Evolutionary conservation across 2,113 vertebrate species (phyloP).

Genomic region (Chionis minor): DNA sequence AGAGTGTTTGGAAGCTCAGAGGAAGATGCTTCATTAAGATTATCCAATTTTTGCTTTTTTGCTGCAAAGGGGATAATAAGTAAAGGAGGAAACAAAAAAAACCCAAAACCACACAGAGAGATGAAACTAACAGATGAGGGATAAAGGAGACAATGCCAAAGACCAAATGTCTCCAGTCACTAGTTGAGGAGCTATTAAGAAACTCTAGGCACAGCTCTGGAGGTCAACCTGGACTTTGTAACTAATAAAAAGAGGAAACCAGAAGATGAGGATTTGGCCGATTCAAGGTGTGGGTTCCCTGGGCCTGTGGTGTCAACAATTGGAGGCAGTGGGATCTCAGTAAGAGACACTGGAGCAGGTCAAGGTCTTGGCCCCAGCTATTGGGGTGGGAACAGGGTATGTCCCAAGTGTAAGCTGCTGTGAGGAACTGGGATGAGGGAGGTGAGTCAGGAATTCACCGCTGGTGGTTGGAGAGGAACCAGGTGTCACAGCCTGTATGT

Average conservation of each 20-base stretch:
- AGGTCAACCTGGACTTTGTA: background rate
- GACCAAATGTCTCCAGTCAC: background rate
- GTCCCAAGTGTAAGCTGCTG: background rate
- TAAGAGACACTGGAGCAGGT: background rate
- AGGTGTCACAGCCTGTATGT: rapidly evolving
- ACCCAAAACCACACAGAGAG: background rate
- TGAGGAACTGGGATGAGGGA: background rate
- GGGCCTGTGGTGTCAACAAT: rapidly evolving
- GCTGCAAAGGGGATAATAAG: background rate
- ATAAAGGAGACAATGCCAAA: background rate
- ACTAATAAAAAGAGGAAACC: background rate
- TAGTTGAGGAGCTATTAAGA: background rate
- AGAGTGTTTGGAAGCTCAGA: background rate
- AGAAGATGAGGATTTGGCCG: background rate
- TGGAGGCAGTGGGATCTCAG: rapidly evolving
- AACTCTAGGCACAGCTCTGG: background rate
- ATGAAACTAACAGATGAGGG: background rate
- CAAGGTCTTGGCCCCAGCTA: background rate
- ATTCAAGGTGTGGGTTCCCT: background rate
- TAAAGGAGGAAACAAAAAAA: background rate
- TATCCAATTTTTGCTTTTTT: background rate
- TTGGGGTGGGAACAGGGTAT: background rate
- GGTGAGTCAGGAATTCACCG: background rate
- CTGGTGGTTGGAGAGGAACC: rapidly evolving
- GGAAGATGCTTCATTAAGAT: background rate